Base-by-base conservation (phyloP, 2,797 vertebrate genomes). In the Poecilia velifera region DNA sequence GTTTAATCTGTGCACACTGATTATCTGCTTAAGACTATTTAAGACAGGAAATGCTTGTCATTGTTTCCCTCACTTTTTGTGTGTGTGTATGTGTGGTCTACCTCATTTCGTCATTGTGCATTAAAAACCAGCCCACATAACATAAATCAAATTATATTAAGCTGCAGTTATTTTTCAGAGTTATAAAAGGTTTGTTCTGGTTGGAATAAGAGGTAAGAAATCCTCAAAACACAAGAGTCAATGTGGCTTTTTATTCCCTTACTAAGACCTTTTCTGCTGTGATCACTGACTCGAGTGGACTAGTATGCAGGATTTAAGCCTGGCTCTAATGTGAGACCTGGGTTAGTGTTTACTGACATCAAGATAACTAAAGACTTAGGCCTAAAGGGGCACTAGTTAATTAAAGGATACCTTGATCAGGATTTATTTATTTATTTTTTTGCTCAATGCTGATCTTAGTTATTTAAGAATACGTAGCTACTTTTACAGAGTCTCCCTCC, bases 1-100 rank as follows among this genome's bases (percentile, higher is more conserved):
- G 22, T 83, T 76, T 83, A 78, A 82, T 87, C 76, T 55, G 4
- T 47, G 39, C 70, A 28, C 45, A 73, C 53, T 64, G 53, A 79
- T 86, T 74, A 59, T 64, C 55, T 71, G 70, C 55, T 76, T 74
- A 78, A 82, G 68, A 57, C 36, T 73, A 46, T 73, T 78, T 49
- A 49, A 74, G 62, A 57, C 22, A 76, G 78, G 74, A 77, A 80
- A 28, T 85, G 72, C 71, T 76, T 78, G 28, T 20, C 41, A 55
- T 28, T 46, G 25, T 71, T 25, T 28, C 25, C 12, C 41, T 71
- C 6, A 46, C 43, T 46, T n/a, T 66, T 1, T 8, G 46, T 41
- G 57, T 74, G 22, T 73, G 22, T 75, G 9, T 62, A 6, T 57
- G 77, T 76, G 66, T 71, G 73, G 34, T 49, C 51, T 55, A 71